Evolutionary conservation across 2,113 vertebrate species (phyloP).

Genomic region (Naja naja): DNA sequence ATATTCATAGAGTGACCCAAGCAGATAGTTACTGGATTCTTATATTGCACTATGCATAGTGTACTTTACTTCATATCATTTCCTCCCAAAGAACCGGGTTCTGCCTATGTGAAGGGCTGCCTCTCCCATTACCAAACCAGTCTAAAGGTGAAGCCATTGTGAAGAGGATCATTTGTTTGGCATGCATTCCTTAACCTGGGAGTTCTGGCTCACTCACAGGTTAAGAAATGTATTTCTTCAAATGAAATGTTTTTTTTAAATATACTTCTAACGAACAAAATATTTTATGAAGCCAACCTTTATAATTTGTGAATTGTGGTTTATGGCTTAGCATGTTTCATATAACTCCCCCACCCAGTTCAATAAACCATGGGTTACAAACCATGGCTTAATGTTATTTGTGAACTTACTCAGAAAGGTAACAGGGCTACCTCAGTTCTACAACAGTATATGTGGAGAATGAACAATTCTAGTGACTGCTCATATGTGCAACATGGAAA

Average conservation of each 20-base stretch:
- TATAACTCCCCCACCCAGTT: neutral
- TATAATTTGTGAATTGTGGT: neutral
- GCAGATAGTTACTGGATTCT: neutral
- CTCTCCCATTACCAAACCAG: neutral
- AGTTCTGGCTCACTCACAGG: neutral
- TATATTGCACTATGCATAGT: neutral
- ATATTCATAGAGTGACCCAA: neutral
- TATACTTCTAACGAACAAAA: neutral
- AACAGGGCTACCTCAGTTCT: neutral
- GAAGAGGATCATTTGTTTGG: neutral
- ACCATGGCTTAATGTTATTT: neutral
- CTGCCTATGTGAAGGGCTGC: neutral
- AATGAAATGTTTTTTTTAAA: neutral
- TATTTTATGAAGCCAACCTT: neutral
- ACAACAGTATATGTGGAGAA: neutral
- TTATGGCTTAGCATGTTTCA: neutral
- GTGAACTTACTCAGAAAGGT: neutral
- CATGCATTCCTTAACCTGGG: neutral
- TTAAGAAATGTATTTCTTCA: neutral
- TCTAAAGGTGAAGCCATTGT: neutral
- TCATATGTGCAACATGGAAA: neutral
- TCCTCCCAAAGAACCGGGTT: neutral
- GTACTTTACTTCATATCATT: neutral
- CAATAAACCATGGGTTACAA: neutral
- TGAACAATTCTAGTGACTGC: neutral